Base-by-base conservation (phyloP, 2,113 vertebrate genomes). In the Dendropsophus ebraccatus region DNA sequence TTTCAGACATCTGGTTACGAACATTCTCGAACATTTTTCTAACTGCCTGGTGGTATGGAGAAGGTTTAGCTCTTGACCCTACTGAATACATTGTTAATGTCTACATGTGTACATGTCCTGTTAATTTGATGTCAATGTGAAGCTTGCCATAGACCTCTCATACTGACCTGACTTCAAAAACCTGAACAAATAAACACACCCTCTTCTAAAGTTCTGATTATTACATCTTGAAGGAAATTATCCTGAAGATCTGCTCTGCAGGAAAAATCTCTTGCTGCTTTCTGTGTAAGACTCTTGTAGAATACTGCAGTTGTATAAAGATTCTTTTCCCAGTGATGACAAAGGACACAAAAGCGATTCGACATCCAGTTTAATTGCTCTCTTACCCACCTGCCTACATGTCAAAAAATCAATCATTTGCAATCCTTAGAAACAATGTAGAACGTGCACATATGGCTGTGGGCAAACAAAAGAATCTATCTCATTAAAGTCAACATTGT, bases 281-380 rank as follows among this genome's bases (percentile, higher is more conserved):
- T 16, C 56, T 79, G 49, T 70, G 58, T 21, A 30, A 70, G 30
- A 50, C 14, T 54, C 50, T 45, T 11, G 30, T 28, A 14, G 52
- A 70, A 30, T 74, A 35, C 28, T 12, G 37, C 25, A 81, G 67
- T 81, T 62, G 35, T 28, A 41, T 86, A 60, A 86, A 60, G 49
- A 81, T 60, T 23, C 62, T 45, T 4, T 80, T 72, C n/a, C 83
- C 7, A 47, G 76, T 58, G 45, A 86, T 86, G 76, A 86, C 60
- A 86, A 72, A 73, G 72, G 75, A 86, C 16, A 86, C 76, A 80
- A 86, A 86, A 50, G 52, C 67, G 80, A 74, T 81, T 50, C 79
- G 32, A 81, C 76, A 86, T 80, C 75, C 49, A 37, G 35, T 85
- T 70, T 85, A 85, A 85, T 85, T 79, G 58, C 84, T 85, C 84